Evolutionary conservation across 2,113 vertebrate genomes (phyloP).

Genomic region (Donacobius atricapilla): DNA sequence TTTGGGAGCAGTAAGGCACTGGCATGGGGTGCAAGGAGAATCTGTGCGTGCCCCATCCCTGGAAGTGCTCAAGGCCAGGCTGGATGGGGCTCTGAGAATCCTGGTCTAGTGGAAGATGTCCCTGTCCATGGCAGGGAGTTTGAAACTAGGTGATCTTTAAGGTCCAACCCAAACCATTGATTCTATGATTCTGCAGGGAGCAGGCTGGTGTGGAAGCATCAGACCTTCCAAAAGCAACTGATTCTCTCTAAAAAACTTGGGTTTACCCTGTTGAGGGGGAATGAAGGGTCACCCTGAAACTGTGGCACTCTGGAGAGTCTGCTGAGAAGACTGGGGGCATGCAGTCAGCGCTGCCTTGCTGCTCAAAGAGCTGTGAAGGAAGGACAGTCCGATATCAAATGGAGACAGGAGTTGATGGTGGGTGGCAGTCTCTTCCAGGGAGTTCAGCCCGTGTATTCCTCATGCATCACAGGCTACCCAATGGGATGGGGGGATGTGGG

Average conservation of each 20-base stretch:
- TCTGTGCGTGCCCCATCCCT: neutral
- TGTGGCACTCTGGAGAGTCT: neutral
- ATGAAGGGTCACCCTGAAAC: neutral
- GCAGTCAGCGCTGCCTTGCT: rapidly evolving
- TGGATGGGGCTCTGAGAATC: neutral
- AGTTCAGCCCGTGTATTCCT: neutral
- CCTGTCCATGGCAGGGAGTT: neutral
- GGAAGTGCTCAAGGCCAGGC: neutral
- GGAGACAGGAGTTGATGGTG: neutral
- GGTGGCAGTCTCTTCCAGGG: neutral
- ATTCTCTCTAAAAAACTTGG: neutral
- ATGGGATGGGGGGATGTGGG: rapidly evolving
- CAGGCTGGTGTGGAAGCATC: neutral
- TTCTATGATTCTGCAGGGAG: too few relatives aligned
- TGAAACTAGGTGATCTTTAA: neutral
- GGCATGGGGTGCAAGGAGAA: neutral
- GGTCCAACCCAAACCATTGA: neutral
- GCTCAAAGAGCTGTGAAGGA: neutral
- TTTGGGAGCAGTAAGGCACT: neutral
- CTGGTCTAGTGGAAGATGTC: neutral
- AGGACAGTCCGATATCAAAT: rapidly evolving
- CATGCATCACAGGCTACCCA: neutral
- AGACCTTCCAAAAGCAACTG: neutral
- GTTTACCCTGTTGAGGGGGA: neutral
- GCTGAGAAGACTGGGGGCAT: neutral